Percentiles rank a stretch among this genome's conserved stretches.
These are phyloP conservation scores for Danionella cerebrum DNA, from an alignment of 2,113 vertebrate species.

Conservation along the genomic window DNA sequence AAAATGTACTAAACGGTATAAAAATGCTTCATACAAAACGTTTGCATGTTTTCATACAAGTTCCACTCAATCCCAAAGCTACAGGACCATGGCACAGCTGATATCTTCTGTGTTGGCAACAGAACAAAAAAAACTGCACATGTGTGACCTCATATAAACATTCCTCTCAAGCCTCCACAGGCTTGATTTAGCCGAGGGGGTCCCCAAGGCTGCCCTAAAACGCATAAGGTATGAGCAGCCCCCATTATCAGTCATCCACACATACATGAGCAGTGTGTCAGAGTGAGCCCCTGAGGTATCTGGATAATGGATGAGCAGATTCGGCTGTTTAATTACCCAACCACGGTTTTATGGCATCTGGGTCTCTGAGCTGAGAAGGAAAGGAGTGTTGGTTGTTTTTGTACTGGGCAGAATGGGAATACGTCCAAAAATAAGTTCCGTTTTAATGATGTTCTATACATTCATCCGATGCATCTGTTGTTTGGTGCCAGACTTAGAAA, in stretches of 20 bases:
- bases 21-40: no score
- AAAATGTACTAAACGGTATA: no score
- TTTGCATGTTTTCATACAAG: no score
- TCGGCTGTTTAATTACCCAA: constrained; percentile 36
- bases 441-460: no score
- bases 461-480: no score
- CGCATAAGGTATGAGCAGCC: not conserved
- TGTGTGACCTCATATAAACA: not conserved
- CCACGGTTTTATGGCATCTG: constrained; percentile 24
- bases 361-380: not conserved
- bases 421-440: not conserved
- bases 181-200: not conserved
- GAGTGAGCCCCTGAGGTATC: constrained; percentile 25
- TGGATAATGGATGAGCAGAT: constrained; percentile 33
- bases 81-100: not conserved
- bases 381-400: not conserved
- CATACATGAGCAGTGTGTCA: constrained; percentile 1
- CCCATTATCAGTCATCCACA: not conserved
- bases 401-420: not conserved
- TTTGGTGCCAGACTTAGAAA: no score
- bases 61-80: no score
- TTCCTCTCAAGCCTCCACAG: not conserved
- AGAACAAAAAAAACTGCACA: not conserved
- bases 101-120: not conserved
- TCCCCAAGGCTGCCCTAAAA: constrained; percentile 14